Evolutionary conservation across 2,888 invertebrate genomes (phyloP).

Genomic region (Limenitis camilla): DNA sequence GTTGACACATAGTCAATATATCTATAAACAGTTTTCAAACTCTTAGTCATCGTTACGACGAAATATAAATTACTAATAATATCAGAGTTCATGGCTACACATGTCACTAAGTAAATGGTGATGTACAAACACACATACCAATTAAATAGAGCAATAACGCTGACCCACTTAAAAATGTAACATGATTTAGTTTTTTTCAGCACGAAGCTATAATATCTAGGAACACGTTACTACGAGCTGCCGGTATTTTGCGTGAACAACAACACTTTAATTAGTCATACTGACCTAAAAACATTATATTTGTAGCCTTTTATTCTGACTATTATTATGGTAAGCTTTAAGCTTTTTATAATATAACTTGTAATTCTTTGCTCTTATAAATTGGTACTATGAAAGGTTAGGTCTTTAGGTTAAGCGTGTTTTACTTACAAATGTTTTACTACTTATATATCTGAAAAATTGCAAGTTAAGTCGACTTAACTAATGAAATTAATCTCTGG

Average conservation of each 20-base stretch:
- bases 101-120: neutral
- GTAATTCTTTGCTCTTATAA: too few species aligned
- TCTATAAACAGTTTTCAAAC: too few species aligned
- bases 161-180: constrained; percentile 18
- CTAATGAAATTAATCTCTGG: too few species aligned
- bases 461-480: too few species aligned
- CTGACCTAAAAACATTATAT: constrained; percentile 46
- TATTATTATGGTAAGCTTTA: neutral
- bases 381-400: too few species aligned
- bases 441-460: too few species aligned
- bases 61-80: neutral
- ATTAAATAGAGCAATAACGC: constrained; percentile 1
- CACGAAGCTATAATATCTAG: constrained; percentile 19
- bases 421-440: too few species aligned
- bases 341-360: too few species aligned
- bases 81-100: constrained; percentile 2
- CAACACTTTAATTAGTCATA: constrained; percentile 36
- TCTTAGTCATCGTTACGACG: neutral
- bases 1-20: too few species aligned
- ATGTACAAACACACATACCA: neutral
- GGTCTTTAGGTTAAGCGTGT: too few species aligned
- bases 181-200: constrained; percentile 18
- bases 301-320: constrained; percentile 13
- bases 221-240: constrained; percentile 18
- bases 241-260: constrained; percentile 28